These are phyloP conservation scores for Hoplostethus atlanticus DNA, from an alignment of 2,797 vertebrate genomes.

Conservation along the genomic window DNA sequence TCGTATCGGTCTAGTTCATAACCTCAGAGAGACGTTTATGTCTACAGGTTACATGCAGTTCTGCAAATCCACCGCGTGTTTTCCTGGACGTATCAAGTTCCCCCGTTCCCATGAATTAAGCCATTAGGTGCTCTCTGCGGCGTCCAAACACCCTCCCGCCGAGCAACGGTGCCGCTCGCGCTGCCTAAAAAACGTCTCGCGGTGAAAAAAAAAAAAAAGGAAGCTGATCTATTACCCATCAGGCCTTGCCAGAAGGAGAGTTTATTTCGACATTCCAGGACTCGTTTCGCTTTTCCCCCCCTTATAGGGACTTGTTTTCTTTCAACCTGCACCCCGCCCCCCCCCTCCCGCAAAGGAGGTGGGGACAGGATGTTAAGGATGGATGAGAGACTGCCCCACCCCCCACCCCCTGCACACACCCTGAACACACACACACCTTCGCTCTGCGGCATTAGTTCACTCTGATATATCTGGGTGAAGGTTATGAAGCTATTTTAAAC, in stretches of 20 bases:
- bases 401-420: neutral
- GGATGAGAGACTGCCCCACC: conserved; percentile 27
- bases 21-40: neutral
- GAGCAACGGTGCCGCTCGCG: conserved; percentile 6
- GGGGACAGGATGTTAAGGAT: conserved; percentile 68
- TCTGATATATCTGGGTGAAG: conserved; percentile 31
- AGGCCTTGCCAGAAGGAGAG: conserved; percentile 66
- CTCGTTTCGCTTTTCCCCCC: conserved; percentile 47
- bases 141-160: conserved; percentile 9
- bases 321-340: conserved; percentile 51
- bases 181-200: conserved; percentile 39
- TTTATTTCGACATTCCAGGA: conserved; percentile 76
- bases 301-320: conserved; percentile 80
- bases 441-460: conserved; percentile 10
- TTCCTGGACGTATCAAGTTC: conserved; percentile 40
- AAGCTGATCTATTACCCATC: conserved; percentile 70
- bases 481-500: conserved; percentile 66
- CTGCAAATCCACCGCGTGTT: conserved; percentile 17
- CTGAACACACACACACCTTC: conserved; percentile 24
- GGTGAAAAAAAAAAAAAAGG: conserved; percentile 39
- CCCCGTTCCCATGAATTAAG: conserved; percentile 56
- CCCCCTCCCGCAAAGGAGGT: conserved; percentile 57
- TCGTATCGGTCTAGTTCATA: conserved; percentile 3
- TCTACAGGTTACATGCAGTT: neutral
- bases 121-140: conserved; percentile 36